These are phyloP conservation scores for Cephalopachus bancanus DNA, from an alignment of 2,797 vertebrate genomes.

Conservation along the genomic window DNA sequence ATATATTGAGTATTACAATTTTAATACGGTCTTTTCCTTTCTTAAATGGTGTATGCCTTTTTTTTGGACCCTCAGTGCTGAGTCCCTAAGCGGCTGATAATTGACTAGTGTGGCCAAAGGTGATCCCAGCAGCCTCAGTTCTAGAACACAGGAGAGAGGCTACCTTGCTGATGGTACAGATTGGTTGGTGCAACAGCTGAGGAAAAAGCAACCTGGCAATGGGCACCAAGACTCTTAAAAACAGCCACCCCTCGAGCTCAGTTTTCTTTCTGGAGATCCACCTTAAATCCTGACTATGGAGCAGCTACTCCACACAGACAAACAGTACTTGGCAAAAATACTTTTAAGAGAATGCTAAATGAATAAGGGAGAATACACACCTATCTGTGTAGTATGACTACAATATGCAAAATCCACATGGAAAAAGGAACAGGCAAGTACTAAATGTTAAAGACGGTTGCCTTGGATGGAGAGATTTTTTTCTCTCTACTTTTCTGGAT, in stretches of 20 bases:
- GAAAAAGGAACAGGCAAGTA: slow-evolving; percentile 47
- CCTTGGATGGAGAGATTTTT: slow-evolving; percentile 28
- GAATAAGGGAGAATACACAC: background rate
- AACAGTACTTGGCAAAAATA: background rate
- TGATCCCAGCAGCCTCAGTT: background rate
- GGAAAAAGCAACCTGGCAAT: slow-evolving; percentile 35
- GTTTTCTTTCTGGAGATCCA: background rate
- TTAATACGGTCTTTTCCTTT: too few species aligned
- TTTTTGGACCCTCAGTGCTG: background rate
- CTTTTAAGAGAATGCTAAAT: slow-evolving; percentile 48
- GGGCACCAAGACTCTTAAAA: slow-evolving; percentile 2
- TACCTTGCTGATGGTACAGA: background rate
- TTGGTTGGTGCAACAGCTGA: background rate
- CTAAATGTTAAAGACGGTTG: slow-evolving; percentile 16
- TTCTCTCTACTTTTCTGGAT: slow-evolving; percentile 11
- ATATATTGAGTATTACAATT: too few species aligned
- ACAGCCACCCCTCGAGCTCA: slow-evolving; percentile 25
- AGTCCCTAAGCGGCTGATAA: slow-evolving; percentile 16
- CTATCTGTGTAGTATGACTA: background rate
- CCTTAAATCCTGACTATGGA: slow-evolving; percentile 51
- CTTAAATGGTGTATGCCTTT: too few species aligned
- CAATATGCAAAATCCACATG: background rate
- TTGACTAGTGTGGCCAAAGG: background rate
- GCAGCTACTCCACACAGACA: slow-evolving; percentile 29
- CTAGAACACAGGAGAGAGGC: background rate